A percentile compares a stretch with the other conserved stretches of the same genome.
These are phyloP conservation scores for Dryobota labecula DNA, from an alignment of 2,888 invertebrate species.

Conservation along the genomic window DNA sequence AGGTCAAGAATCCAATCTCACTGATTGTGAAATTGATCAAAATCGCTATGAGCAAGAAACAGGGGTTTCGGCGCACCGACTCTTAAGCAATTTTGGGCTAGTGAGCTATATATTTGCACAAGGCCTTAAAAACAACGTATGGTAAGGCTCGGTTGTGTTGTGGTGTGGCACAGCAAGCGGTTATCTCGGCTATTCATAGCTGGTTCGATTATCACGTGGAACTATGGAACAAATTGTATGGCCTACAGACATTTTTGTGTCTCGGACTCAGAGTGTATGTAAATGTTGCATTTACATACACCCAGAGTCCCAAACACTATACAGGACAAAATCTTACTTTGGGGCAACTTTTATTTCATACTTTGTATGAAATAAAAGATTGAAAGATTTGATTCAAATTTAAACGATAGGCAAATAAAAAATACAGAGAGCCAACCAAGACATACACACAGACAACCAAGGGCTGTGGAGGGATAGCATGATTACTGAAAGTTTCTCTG, in stretches of 20 bases:
- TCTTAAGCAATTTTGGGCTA: no score
- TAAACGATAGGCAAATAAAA: neutral
- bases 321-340: no score
- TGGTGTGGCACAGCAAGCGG: no score
- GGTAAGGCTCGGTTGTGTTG: neutral
- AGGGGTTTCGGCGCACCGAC: neutral
- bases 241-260: neutral
- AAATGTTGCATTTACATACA: no score
- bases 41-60: neutral
- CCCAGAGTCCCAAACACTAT: no score
- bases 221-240: neutral
- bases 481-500: neutral
- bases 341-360: neutral
- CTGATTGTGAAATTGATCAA: neutral
- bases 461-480: no score
- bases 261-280: no score
- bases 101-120: neutral
- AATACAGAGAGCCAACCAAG: neutral
- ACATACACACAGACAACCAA: neutral
- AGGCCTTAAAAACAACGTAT: neutral
- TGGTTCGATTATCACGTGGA: constrained; percentile 8
- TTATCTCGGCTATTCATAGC: neutral
- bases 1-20: neutral
- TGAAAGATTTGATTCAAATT: neutral
- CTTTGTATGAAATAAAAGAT: no score